Evolutionary conservation across 2,888 invertebrate species (phyloP), one percentile per base, ranked within the genome.

Genomic region (Tetragonula carbonaria): DNA sequence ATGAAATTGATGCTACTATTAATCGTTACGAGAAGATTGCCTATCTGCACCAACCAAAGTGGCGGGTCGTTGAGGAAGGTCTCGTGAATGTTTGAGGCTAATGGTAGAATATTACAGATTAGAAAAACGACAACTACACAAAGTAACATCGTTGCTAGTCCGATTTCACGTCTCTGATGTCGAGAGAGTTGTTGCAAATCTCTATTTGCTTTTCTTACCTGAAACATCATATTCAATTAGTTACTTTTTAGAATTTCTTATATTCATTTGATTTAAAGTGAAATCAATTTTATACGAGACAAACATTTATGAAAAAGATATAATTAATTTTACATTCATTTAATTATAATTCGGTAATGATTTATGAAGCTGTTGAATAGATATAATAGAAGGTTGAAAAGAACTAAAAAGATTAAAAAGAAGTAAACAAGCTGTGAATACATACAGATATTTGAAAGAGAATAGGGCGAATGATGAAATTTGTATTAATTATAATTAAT

Each of bases 1-100:
- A 99, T 97, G 95, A 99, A 99, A 95, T 99, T 99, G 86, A 99
- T 98, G 93, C 99, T 98, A 93, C 99, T 99, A 95, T 99, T 99
- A 94, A 99, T 97, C 86, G 98, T 99, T 79, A 99, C 99, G 86
- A 99, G 96, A 78, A 99, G 96, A 95, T 99, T 99, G 93, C 98
- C 98, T 59, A 96, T 96, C 92, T 97, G 97, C 75, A 98, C 97
- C 91, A 98, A 95, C 92, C 96, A 96, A 91, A 97, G 96, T 88
- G 96, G 95, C 81, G 96, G 96, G 70, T 95, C 95, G 82, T 95
- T 95, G 91, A 96, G 96, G 92, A 98, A 98, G 63, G 97, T 97
- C 95, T 99, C 98, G 92, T 97, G 96, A 65, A 98, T 97, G 95
- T 98, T 98, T 91, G 97, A 97, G 83, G 98, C 97, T 86, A 98